Conservation (phyloP, 2,113 vertebrate genomes). For the Dipodomys spectabilis region DNA sequence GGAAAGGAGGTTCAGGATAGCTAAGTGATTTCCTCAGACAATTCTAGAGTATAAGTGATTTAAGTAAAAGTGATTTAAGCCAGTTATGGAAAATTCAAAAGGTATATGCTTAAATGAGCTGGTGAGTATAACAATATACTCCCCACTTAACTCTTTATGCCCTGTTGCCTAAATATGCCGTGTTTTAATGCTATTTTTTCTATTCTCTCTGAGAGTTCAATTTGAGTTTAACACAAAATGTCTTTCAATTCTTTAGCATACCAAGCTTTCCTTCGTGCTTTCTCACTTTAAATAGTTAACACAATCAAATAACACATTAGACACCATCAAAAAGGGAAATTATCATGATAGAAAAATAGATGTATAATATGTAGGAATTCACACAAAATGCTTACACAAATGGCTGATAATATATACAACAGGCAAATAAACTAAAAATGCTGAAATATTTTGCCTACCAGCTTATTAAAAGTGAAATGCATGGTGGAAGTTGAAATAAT, state of each 20-base stretch:
- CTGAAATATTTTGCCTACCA: background rate
- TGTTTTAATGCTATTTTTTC: constrained; percentile 4
- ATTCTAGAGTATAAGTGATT: background rate
- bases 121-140: background rate
- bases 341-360: background rate
- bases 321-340: background rate
- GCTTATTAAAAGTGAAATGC: background rate
- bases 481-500: background rate
- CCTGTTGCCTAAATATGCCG: background rate
- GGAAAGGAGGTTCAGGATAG: background rate
- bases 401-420: background rate
- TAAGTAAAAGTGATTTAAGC: background rate
- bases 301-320: too few species aligned
- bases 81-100: background rate
- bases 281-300: too few species aligned
- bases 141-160: background rate
- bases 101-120: background rate
- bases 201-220: background rate
- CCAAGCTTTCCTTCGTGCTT: background rate
- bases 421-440: background rate
- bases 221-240: background rate
- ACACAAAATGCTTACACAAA: background rate
- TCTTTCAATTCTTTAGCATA: background rate
- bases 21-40: background rate
- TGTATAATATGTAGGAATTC: too few species aligned